Evolutionary conservation across 2,797 vertebrate genomes (phyloP).

Genomic region (Sebastes itinus): DNA sequence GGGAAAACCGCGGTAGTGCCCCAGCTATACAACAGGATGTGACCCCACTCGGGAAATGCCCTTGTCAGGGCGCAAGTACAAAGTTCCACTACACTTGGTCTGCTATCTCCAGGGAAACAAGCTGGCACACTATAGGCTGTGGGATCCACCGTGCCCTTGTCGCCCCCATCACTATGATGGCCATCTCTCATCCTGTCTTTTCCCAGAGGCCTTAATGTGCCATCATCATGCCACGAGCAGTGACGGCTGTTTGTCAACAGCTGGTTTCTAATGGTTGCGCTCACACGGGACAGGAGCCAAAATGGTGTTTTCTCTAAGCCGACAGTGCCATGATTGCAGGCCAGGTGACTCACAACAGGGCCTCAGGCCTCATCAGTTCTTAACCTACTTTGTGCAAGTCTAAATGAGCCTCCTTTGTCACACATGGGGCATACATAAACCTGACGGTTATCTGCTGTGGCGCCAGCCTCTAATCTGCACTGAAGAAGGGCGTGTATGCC

Average conservation of each 20-base stretch:
- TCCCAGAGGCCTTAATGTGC: slow-evolving; percentile 34
- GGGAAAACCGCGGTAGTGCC: background rate
- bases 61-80: slow-evolving; percentile 45
- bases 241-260: slow-evolving; percentile 39
- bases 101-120: slow-evolving; percentile 47
- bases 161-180: slow-evolving; percentile 8
- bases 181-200: slow-evolving; percentile 32
- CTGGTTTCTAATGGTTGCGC: slow-evolving; percentile 30
- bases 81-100: slow-evolving; percentile 36
- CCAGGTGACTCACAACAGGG: slow-evolving; percentile 16
- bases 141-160: slow-evolving; percentile 4
- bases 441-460: slow-evolving; percentile 14
- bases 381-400: slow-evolving; percentile 12
- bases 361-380: slow-evolving; percentile 34
- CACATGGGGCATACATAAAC: slow-evolving; percentile 4
- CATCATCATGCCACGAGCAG: slow-evolving; percentile 9
- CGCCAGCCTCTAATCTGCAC: background rate
- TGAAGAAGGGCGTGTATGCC: background rate
- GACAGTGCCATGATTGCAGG: background rate
- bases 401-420: slow-evolving; percentile 23
- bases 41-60: slow-evolving; percentile 31
- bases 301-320: slow-evolving; percentile 10
- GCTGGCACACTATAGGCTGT: background rate
- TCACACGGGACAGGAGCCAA: background rate
- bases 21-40: slow-evolving; percentile 33